Percentiles rank a stretch among this genome's conserved stretches.
Evolutionary conservation across 2,888 invertebrate species (phyloP).

Genomic region (Lithophane socia): DNA sequence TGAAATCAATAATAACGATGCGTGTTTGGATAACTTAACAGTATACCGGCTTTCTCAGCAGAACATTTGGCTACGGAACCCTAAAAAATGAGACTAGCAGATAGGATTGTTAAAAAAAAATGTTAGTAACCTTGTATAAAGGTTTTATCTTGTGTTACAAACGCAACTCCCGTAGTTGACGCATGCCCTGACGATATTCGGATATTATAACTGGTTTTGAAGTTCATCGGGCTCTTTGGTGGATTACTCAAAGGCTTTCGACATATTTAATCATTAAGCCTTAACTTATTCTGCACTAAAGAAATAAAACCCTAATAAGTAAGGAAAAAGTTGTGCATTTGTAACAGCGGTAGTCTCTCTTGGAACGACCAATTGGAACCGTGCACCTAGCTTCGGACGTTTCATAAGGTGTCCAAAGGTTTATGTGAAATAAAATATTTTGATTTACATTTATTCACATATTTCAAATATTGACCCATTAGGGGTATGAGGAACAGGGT

Average conservation of each 20-base stretch:
- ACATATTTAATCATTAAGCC: background rate
- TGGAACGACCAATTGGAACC: no score
- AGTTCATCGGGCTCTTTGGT: slow-evolving; percentile 12
- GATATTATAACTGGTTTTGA: slow-evolving; percentile 21
- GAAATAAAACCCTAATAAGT: background rate
- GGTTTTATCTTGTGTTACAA: background rate
- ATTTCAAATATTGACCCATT: background rate
- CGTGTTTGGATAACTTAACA: no score
- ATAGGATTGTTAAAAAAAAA: no score
- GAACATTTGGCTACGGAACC: background rate
- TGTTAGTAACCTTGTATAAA: no score
- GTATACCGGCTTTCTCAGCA: no score
- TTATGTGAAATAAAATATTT: no score
- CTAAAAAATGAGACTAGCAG: background rate
- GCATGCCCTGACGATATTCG: background rate
- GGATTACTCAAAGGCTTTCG: slow-evolving; percentile 1
- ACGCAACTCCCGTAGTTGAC: background rate
- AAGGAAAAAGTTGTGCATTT: background rate
- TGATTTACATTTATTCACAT: no score
- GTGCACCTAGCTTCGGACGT: no score
- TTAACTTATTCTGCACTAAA: slow-evolving; percentile 1
- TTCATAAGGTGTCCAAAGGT: no score
- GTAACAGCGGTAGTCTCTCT: background rate
- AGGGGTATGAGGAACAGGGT: no score
- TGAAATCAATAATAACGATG: background rate